A percentile compares a stretch with the other conserved stretches of the same genome.
phyloP scores from a whole-genome alignment of 2,888 invertebrate species.

The Cenopis cana region DNA sequence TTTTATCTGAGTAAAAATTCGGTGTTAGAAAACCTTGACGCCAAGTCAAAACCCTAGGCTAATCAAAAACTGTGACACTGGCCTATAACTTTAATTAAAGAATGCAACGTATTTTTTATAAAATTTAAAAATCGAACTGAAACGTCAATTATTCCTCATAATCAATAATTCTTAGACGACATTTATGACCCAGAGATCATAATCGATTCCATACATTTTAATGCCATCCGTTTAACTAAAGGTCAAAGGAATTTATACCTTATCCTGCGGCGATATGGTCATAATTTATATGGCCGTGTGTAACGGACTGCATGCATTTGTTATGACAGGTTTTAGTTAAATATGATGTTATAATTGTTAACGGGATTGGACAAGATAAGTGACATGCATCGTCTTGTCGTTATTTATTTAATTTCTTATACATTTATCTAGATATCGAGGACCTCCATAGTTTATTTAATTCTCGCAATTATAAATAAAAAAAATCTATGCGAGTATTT shows the following conservation, averaged over 20 bases:
- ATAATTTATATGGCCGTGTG: constrained; percentile 47
- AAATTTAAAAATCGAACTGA: constrained; percentile 40
- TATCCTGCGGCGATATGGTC: constrained; percentile 45
- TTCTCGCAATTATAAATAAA: neutral
- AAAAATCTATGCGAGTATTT: neutral
- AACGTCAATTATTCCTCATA: constrained; percentile 54
- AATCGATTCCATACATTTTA: constrained; percentile 68
- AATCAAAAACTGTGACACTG: neutral
- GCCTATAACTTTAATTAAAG: constrained; percentile 19
- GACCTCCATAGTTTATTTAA: neutral
- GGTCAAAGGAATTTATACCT: constrained; percentile 47
- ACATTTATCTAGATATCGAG: neutral
- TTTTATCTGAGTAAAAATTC: constrained; percentile 11
- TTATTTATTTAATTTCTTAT: neutral
- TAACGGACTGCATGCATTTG: constrained; percentile 33
- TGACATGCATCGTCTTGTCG: constrained; percentile 12
- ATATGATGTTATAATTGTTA: constrained; percentile 42
- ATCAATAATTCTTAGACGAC: constrained; percentile 66
- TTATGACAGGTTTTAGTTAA: constrained; percentile 35
- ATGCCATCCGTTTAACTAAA: constrained; percentile 52
- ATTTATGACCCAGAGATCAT: constrained; percentile 60
- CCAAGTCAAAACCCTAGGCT: neutral
- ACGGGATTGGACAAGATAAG: constrained; percentile 17
- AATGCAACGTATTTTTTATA: constrained; percentile 27
- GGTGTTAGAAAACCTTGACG: neutral